These are phyloP conservation scores for Caenorhabditis doughertyi DNA, from an alignment of 2,888 invertebrate species.

Conservation along the genomic window DNA sequence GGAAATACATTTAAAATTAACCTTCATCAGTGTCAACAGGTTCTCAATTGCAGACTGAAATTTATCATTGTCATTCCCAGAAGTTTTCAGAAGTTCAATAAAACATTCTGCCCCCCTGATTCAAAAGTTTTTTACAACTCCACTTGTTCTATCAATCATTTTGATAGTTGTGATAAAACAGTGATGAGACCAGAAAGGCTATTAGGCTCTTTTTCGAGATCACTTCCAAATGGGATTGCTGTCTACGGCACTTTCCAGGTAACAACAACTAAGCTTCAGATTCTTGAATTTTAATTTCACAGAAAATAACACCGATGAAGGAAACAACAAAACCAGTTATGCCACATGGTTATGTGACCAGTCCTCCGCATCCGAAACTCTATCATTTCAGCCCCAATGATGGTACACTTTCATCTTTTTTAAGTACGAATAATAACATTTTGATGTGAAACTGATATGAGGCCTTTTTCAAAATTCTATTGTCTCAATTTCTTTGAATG, in stretches of 20 bases:
- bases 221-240: conserved; percentile 4
- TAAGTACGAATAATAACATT: too few relatives aligned
- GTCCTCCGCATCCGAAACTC: too few relatives aligned
- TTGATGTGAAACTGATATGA: too few relatives aligned
- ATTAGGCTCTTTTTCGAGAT: not conserved
- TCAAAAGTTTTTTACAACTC: not conserved
- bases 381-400: too few relatives aligned
- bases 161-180: not conserved
- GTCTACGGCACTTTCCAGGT: conserved; percentile 18
- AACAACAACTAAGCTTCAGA: not conserved
- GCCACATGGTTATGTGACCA: too few relatives aligned
- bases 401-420: too few relatives aligned
- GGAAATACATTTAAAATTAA: conserved; percentile 3
- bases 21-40: not conserved
- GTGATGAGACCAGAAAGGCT: not conserved
- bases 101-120: not conserved
- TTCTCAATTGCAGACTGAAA: too few relatives aligned
- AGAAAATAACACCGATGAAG: not conserved
- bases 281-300: too few relatives aligned
- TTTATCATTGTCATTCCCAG: too few relatives aligned
- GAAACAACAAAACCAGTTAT: too few relatives aligned
- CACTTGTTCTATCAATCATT: not conserved
- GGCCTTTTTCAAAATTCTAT: too few relatives aligned
- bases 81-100: conserved; percentile 15
- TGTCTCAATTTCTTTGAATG: too few relatives aligned